phyloP scores from a whole-genome alignment of 2,113 vertebrate species.

The Percopsis transmontana region DNA sequence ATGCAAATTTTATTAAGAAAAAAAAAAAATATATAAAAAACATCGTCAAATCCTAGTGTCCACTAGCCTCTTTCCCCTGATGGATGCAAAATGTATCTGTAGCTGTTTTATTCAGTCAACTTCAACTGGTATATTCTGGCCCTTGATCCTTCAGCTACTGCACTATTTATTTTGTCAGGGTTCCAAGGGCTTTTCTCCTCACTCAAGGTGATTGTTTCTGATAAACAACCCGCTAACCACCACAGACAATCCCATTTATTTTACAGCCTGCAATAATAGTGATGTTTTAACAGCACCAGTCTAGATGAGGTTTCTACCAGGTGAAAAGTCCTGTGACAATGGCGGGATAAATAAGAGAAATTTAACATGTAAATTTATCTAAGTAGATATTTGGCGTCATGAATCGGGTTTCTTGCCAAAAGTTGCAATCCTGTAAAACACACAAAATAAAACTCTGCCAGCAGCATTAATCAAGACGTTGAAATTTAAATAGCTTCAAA shows the following conservation, averaged over 20 bases:
- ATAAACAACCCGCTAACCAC: neutral
- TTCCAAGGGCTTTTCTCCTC: neutral
- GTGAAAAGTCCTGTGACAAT: neutral
- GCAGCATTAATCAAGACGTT: too few species aligned
- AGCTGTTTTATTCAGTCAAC: neutral
- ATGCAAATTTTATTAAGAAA: too few species aligned
- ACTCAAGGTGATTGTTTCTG: neutral
- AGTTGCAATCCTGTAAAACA: too few species aligned
- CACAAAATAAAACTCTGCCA: too few species aligned
- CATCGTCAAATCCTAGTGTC: too few species aligned
- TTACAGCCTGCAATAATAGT: slow-evolving; percentile 3
- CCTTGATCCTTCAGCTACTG: neutral
- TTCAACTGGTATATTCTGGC: too few species aligned
- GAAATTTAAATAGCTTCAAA: too few species aligned
- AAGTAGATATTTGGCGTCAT: too few species aligned
- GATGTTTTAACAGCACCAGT: neutral
- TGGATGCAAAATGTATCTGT: neutral
- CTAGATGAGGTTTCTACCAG: neutral
- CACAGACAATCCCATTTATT: neutral
- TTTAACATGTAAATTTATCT: neutral
- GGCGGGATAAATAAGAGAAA: neutral
- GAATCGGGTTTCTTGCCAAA: too few species aligned
- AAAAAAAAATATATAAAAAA: too few species aligned
- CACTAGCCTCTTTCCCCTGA: too few species aligned
- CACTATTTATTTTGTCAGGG: neutral